These are phyloP conservation scores for Caenorhabditis angaria DNA, from an alignment of 2,888 invertebrate species.

Conservation along the genomic window DNA sequence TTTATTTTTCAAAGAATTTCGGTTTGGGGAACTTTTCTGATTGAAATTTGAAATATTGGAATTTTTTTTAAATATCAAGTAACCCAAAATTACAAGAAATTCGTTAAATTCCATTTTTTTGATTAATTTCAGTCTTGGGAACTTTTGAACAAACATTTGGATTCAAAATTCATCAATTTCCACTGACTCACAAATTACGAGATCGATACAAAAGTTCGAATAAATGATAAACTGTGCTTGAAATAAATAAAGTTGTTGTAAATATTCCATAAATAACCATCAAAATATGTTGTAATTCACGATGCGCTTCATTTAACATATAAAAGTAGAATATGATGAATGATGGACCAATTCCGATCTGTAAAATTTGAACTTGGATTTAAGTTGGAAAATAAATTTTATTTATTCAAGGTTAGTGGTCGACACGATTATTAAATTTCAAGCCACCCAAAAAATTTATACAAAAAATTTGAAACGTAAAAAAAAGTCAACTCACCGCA, in stretches of 20 bases:
- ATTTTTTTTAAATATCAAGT: too few relatives aligned
- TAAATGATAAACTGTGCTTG: constrained; percentile 67
- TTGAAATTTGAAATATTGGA: too few relatives aligned
- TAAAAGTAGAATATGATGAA: constrained; percentile 50
- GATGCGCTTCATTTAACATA: constrained; percentile 55
- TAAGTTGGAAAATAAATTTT: neutral
- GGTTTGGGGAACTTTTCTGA: too few relatives aligned
- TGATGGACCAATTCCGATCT: constrained; percentile 64
- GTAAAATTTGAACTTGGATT: constrained; percentile 8
- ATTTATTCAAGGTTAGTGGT: neutral
- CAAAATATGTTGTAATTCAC: constrained; percentile 61
- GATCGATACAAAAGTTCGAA: constrained; percentile 62
- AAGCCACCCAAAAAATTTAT: neutral
- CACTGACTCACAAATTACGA: neutral
- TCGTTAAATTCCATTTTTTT: too few relatives aligned
- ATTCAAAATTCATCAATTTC: too few relatives aligned
- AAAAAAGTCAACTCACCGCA: constrained; percentile 41
- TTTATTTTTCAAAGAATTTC: too few relatives aligned
- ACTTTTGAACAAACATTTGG: too few relatives aligned
- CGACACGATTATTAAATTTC: too few relatives aligned
- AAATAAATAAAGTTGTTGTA: constrained; percentile 65
- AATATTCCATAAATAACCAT: constrained; percentile 65
- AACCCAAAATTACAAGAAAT: too few relatives aligned
- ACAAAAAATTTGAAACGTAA: neutral
- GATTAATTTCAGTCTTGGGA: too few relatives aligned